Evolutionary conservation across 2,888 invertebrate species (phyloP).

Genomic region (Amphipoea oculea): DNA sequence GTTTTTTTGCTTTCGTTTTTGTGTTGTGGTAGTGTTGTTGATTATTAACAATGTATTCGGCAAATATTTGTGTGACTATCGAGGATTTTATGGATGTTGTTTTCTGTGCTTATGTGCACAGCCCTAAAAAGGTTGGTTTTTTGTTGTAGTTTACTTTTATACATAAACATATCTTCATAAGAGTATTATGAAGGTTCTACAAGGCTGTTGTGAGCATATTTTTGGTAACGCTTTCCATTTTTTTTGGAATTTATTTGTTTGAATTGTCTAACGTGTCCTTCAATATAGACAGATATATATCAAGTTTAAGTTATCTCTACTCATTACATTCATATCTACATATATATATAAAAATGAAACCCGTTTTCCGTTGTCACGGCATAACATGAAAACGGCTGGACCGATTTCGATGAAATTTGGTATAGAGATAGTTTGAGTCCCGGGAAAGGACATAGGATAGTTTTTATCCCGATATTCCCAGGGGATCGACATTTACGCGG

Average conservation of each 20-base stretch:
- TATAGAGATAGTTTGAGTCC: no score
- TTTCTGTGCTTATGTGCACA: conserved; percentile 81
- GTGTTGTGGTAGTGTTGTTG: conserved; percentile 49
- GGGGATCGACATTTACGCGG: no score
- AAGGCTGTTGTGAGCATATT: background rate
- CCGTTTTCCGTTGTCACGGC: no score
- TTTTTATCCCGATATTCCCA: no score
- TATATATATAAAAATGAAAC: no score
- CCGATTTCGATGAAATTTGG: no score
- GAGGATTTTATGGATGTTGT: conserved; percentile 87
- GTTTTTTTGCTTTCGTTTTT: conserved; percentile 46
- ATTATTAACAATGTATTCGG: conserved; percentile 80
- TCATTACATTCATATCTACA: background rate
- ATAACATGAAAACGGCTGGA: no score
- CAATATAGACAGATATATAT: no score
- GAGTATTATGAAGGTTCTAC: background rate
- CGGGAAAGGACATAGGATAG: no score
- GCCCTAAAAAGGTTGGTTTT: conserved; percentile 77
- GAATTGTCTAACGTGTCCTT: background rate
- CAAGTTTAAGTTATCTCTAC: background rate
- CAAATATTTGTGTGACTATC: conserved; percentile 81
- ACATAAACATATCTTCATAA: background rate
- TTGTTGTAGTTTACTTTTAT: conserved; percentile 5
- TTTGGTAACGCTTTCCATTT: background rate
- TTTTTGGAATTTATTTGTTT: background rate